A percentile compares a stretch with the other conserved stretches of the same genome.
Evolutionary conservation across 1,140 invertebrate genomes (phyloP).

Genomic region (Sarcophaga peregrina): DNA sequence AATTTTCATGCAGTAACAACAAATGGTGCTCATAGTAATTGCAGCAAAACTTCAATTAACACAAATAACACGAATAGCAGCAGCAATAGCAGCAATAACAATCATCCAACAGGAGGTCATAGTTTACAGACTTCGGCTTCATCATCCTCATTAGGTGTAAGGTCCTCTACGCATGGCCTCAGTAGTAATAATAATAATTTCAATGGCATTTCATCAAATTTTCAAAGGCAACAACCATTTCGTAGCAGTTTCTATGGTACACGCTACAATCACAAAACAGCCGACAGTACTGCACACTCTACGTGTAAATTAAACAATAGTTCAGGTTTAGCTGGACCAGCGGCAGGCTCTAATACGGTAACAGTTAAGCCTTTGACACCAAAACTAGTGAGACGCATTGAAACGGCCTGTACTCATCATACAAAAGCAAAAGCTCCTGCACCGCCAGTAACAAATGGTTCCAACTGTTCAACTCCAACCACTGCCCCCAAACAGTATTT

Average conservation of each 20-base stretch:
- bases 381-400: slow-evolving; percentile 61
- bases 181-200: slow-evolving; percentile 41
- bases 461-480: slow-evolving; percentile 23
- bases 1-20: background rate
- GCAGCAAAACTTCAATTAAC: slow-evolving; percentile 15
- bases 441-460: slow-evolving; percentile 27
- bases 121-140: slow-evolving; percentile 34
- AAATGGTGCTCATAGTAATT: background rate
- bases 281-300: slow-evolving; percentile 26
- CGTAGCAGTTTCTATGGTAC: slow-evolving; percentile 52
- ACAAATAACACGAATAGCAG: slow-evolving; percentile 9
- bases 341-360: slow-evolving; percentile 42
- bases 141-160: slow-evolving; percentile 10
- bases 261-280: slow-evolving; percentile 42
- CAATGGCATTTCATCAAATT: slow-evolving; percentile 42
- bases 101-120: background rate
- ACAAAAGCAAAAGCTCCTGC: slow-evolving; percentile 41
- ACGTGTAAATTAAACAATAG: background rate
- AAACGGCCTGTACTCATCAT: slow-evolving; percentile 52
- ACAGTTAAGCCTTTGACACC: slow-evolving; percentile 61
- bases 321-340: slow-evolving; percentile 39
- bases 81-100: slow-evolving; percentile 1
- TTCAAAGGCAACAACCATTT: slow-evolving; percentile 59
- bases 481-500: slow-evolving; percentile 53
- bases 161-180: background rate